A percentile compares a stretch with the other conserved stretches of the same genome.
These are phyloP conservation scores for Ephestia elutella DNA, from an alignment of 1,140 invertebrate species.

Conservation along the genomic window DNA sequence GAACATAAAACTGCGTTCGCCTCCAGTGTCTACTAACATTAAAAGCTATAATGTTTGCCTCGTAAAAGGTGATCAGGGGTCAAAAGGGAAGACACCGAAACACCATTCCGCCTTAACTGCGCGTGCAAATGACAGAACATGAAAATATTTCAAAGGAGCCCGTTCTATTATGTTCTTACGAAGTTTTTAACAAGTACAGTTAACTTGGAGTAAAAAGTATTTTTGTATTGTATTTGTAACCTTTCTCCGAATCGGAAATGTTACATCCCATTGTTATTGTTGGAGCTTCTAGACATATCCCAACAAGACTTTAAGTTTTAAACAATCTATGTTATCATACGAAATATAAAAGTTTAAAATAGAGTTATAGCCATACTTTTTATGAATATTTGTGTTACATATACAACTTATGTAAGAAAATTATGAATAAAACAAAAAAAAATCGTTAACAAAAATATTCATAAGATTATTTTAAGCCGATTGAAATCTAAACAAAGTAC, in stretches of 20 bases:
- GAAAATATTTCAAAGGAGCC: neutral
- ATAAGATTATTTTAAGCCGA: too few relatives aligned
- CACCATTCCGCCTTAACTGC: neutral
- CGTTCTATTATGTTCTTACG: neutral
- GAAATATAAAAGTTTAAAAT: constrained; percentile 4
- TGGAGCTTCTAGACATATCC: neutral
- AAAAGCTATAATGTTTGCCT: too few relatives aligned
- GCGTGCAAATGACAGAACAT: neutral
- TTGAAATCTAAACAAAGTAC: too few relatives aligned
- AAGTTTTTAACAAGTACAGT: neutral
- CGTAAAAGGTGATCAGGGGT: neutral
- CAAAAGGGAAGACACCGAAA: neutral
- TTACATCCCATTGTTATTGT: neutral
- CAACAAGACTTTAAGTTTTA: constrained; percentile 6
- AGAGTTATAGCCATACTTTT: too few relatives aligned
- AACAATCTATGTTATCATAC: neutral
- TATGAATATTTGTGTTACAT: too few relatives aligned
- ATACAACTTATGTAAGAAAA: too few relatives aligned
- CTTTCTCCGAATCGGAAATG: neutral
- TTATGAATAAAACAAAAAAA: too few relatives aligned
- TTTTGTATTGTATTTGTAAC: neutral
- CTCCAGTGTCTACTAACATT: too few relatives aligned
- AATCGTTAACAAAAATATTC: too few relatives aligned
- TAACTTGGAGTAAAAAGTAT: neutral
- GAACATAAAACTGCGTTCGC: too few relatives aligned